Conservation (phyloP, 2,797 vertebrate species). For the Mastacembelus armatus region DNA sequence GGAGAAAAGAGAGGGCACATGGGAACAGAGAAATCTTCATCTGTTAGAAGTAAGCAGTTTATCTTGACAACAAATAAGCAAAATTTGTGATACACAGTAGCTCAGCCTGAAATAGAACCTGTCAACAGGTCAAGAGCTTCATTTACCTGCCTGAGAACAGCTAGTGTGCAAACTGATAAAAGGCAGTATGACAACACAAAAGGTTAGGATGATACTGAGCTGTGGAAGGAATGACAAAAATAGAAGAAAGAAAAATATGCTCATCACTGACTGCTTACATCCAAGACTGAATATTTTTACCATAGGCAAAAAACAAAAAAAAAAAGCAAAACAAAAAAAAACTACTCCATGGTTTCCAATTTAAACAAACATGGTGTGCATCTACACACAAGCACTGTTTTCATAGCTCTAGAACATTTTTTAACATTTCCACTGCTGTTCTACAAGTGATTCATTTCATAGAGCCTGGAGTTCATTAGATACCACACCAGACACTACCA, state of each 20-base stretch:
- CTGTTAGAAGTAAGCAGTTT: slow-evolving; percentile 39
- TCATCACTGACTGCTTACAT: slow-evolving; percentile 15
- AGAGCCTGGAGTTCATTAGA: background rate
- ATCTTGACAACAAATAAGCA: slow-evolving; percentile 52
- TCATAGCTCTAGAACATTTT: slow-evolving; percentile 15
- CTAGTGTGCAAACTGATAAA: slow-evolving; percentile 60
- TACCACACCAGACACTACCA: background rate
- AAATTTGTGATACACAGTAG: slow-evolving; percentile 62
- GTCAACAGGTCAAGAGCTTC: slow-evolving; percentile 70
- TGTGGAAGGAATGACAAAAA: slow-evolving; percentile 46
- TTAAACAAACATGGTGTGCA: slow-evolving; percentile 5
- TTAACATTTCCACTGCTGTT: slow-evolving; percentile 7
- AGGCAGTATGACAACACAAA: slow-evolving; percentile 55
- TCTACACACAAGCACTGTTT: slow-evolving; percentile 13
- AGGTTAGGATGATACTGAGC: slow-evolving; percentile 21
- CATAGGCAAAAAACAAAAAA: slow-evolving; percentile 1
- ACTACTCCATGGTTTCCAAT: slow-evolving; percentile 6
- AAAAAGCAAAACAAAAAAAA: background rate
- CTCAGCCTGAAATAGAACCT: slow-evolving; percentile 70
- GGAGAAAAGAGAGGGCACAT: slow-evolving; percentile 2
- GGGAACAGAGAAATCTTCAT: slow-evolving; percentile 12
- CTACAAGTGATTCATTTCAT: background rate
- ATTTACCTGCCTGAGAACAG: slow-evolving; percentile 68
- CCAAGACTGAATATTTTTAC: slow-evolving; percentile 19
- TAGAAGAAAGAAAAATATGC: slow-evolving; percentile 13